phyloP scores from a whole-genome alignment of 2,797 vertebrate genomes.

The Hydrolagus colliei region DNA sequence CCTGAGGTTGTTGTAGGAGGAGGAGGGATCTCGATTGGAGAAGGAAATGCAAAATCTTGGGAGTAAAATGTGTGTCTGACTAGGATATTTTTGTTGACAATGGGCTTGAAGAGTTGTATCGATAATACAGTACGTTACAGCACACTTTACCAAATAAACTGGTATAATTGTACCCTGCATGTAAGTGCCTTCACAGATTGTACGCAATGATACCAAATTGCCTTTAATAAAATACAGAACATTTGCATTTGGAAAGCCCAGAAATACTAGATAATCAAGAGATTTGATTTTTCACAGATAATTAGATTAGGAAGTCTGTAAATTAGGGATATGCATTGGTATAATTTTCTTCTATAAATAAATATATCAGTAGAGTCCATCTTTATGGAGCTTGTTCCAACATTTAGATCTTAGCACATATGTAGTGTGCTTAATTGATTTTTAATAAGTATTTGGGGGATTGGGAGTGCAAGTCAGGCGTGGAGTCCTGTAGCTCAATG shows the following conservation, averaged over 20 bases:
- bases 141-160: not conserved
- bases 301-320: not conserved
- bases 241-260: not conserved
- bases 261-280: not conserved
- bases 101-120: constrained; percentile 26
- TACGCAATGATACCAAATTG: not conserved
- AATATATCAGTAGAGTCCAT: constrained; percentile 20
- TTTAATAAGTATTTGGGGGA: too few species aligned
- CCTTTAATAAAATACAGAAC: not conserved
- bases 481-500: too few species aligned
- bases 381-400: constrained; percentile 26
- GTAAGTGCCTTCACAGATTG: not conserved
- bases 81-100: constrained; percentile 28
- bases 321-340: not conserved
- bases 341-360: not conserved
- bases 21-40: not conserved
- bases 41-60: not conserved
- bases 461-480: too few species aligned
- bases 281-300: not conserved
- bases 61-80: constrained; percentile 25
- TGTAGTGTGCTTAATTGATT: too few species aligned
- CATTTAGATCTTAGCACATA: too few species aligned
- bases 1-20: not conserved
- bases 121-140: not conserved
- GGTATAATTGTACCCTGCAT: too few species aligned